These are phyloP conservation scores for Thryonomys swinderianus DNA, from an alignment of 2,113 vertebrate genomes.

Conservation along the genomic window DNA sequence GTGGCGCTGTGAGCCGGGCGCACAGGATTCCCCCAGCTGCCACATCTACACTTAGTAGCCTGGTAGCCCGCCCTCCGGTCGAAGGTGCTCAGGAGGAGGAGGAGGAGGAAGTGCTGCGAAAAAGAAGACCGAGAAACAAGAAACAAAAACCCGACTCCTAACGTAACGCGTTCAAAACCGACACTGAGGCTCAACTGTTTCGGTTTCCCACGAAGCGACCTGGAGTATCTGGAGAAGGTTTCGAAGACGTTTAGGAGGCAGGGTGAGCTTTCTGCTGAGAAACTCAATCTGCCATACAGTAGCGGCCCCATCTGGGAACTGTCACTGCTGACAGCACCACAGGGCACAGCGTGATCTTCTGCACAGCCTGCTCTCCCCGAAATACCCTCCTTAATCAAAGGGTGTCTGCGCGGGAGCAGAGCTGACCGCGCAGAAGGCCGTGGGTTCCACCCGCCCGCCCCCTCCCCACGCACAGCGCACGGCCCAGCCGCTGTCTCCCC, in stretches of 20 bases:
- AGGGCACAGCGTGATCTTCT: slow-evolving; percentile 91
- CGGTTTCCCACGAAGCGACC: slow-evolving; percentile 84
- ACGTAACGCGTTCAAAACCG: slow-evolving; percentile 6
- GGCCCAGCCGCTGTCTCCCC: neutral
- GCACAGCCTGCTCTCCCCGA: slow-evolving; percentile 87
- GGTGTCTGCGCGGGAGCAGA: slow-evolving; percentile 78
- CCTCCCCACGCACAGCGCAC: neutral
- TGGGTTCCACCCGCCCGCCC: neutral
- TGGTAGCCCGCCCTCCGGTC: neutral
- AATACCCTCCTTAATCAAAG: slow-evolving; percentile 86
- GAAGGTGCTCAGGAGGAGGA: slow-evolving; percentile 68
- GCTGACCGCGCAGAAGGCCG: slow-evolving; percentile 35
- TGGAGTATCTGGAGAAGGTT: slow-evolving; percentile 88
- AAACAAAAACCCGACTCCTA: neutral
- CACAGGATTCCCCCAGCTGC: neutral
- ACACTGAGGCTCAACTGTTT: slow-evolving; percentile 75
- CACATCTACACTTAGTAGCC: slow-evolving; percentile 5
- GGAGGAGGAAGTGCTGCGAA: slow-evolving; percentile 41
- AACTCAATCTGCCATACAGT: slow-evolving; percentile 95
- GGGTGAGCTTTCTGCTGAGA: slow-evolving; percentile 90
- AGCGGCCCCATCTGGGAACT: slow-evolving; percentile 94
- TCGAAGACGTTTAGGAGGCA: slow-evolving; percentile 89
- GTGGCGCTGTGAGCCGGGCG: neutral
- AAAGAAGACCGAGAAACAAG: neutral
- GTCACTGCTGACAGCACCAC: slow-evolving; percentile 93